Evolutionary conservation across 2,888 invertebrate genomes (phyloP), one percentile per base, ranked within the genome.

Genomic region (Perizoma affinitatum): DNA sequence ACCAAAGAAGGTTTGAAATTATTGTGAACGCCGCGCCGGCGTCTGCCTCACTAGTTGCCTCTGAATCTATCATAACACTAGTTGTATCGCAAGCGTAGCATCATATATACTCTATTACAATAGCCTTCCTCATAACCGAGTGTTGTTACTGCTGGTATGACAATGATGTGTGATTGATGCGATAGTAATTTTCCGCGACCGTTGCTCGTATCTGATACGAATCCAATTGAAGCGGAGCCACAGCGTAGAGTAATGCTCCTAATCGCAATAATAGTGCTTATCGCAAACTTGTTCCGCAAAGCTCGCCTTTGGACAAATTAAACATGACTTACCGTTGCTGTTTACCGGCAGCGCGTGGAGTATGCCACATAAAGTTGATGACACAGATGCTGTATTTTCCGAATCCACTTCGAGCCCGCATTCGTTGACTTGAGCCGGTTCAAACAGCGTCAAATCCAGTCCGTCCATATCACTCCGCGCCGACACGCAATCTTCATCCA

Each of bases 371-470:
- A 92, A 74, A 53, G 87, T 74, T 48, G 80, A 76, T 11, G 86
- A 73, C 46, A 76, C 78, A 42, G 84, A 72, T 38, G 74, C 69
- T 35, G 73, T 65, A 57, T 78, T 81, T 56, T 72, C 79, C 53
- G 74, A 78, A 38, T 74, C 66, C 47, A 72, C 66, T 33, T 68
- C 71, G 56, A 74, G 75, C 38, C 70, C 80, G 63, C 79, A 78
- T 66, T 83, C 84, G 58, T 78, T 80, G 36, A 74, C 74, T 75
- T 84, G 87, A 52, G 94, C 94, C 51, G 94, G 94, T 80, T 95
- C 95, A 81, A 95, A 95, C 70, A 95, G 84, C 65, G 94, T 91
- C 77, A 95, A 87, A 85, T 95, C 95, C 70, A 95, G 88, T 66
- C 95, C 95, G 70, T 95, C 95, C 94, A 95, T 94, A 82, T 95